Percentiles rank a stretch among this genome's conserved stretches.
Evolutionary conservation across 1,140 invertebrate species (phyloP).

Genomic region (Anoplophora glabripennis): DNA sequence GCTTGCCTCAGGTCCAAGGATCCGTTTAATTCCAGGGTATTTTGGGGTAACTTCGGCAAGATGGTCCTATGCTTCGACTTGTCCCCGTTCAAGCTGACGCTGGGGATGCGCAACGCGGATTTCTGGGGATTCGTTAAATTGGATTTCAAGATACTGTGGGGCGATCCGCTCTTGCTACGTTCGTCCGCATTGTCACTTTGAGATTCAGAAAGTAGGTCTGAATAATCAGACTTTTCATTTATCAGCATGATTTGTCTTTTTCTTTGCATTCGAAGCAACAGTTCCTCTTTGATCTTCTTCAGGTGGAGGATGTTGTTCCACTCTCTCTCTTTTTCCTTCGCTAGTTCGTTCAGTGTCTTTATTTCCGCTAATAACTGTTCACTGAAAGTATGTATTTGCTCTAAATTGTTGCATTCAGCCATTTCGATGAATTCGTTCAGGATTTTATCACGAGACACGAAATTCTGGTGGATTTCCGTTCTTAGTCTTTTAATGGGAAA

Average conservation of each 20-base stretch:
- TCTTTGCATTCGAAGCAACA: slow-evolving; percentile 64
- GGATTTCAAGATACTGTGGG: slow-evolving; percentile 30
- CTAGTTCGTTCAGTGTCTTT: slow-evolving; percentile 63
- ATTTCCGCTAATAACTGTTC: slow-evolving; percentile 61
- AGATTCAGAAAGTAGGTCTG: slow-evolving; percentile 3
- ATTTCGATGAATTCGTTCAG: slow-evolving; percentile 60
- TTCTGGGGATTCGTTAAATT: slow-evolving; percentile 24
- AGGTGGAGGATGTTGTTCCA: slow-evolving; percentile 78
- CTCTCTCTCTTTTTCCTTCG: slow-evolving; percentile 74
- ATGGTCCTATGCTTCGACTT: slow-evolving; percentile 26
- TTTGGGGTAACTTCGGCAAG: slow-evolving; percentile 47
- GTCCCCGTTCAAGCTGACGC: slow-evolving; percentile 13
- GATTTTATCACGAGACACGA: slow-evolving; percentile 55
- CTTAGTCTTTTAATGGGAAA: slow-evolving; percentile 53
- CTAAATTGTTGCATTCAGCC: slow-evolving; percentile 54
- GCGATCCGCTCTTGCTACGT: background rate
- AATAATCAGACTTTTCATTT: slow-evolving; percentile 30
- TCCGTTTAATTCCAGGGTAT: slow-evolving; percentile 52
- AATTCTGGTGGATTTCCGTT: slow-evolving; percentile 55
- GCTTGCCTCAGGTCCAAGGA: slow-evolving; percentile 46
- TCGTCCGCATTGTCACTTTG: slow-evolving; percentile 5
- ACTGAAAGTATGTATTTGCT: slow-evolving; percentile 58
- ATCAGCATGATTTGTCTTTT: slow-evolving; percentile 59
- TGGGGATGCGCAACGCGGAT: slow-evolving; percentile 3
- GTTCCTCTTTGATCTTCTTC: slow-evolving; percentile 79